Conservation (phyloP, 2,888 invertebrate genomes). For the Sminthurinus aureus region DNA sequence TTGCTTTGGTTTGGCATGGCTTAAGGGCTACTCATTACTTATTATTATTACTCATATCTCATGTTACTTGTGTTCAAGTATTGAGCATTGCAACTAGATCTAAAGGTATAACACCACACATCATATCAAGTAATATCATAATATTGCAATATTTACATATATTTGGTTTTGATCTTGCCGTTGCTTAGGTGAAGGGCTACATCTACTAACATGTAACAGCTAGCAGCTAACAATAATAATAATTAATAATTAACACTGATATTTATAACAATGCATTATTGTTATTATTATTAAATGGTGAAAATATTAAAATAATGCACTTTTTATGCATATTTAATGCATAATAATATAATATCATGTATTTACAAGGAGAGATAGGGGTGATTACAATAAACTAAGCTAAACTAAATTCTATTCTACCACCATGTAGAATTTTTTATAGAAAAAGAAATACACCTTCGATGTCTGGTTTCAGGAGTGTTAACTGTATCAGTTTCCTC, state of each 20-base stretch:
- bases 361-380: too few relatives aligned
- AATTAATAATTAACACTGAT: too few relatives aligned
- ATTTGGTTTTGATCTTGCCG: neutral
- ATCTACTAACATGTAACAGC: neutral
- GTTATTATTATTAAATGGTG: too few relatives aligned
- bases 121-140: neutral
- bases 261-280: too few relatives aligned
- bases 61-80: neutral
- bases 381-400: too few relatives aligned
- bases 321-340: too few relatives aligned
- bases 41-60: neutral
- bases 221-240: neutral
- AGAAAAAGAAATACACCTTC: conserved; percentile 22
- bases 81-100: too few relatives aligned
- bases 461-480: neutral
- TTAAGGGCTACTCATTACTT: neutral
- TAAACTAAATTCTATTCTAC: too few relatives aligned
- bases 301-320: too few relatives aligned
- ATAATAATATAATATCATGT: too few relatives aligned
- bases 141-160: neutral
- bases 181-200: neutral
- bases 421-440: neutral
- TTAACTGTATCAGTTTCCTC: conserved; percentile 17
- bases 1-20: neutral
- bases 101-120: too few relatives aligned